Percentiles rank a stretch among this genome's conserved stretches.
phyloP scores from a whole-genome alignment of 2,113 vertebrate genomes.

The Cryptotis parvus region DNA sequence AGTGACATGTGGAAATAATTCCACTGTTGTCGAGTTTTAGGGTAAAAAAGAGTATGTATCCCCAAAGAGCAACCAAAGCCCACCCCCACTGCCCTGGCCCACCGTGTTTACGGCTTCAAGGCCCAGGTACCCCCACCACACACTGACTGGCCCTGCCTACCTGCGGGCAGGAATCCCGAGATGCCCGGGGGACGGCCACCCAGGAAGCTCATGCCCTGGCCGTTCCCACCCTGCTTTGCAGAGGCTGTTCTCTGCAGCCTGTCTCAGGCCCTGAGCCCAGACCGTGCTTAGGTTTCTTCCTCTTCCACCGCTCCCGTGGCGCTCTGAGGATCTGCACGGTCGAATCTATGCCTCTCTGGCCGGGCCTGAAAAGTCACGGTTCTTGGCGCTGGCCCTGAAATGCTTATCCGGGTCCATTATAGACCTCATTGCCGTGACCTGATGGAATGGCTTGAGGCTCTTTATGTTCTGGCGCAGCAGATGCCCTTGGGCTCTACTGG shows the following conservation, averaged over 20 bases:
- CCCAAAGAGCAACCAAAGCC: neutral
- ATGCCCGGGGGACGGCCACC: too few species aligned
- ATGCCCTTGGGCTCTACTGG: too few species aligned
- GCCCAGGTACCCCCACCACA: neutral
- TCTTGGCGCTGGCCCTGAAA: neutral
- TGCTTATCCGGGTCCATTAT: neutral
- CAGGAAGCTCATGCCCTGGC: too few species aligned
- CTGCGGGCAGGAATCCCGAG: too few species aligned
- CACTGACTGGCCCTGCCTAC: too few species aligned
- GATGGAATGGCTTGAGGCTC: too few species aligned
- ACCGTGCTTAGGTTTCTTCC: neutral
- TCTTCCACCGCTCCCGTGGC: rapidly evolving
- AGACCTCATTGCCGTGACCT: too few species aligned
- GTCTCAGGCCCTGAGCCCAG: neutral
- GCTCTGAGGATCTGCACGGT: neutral
- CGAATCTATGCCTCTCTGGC: neutral
- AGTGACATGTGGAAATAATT: neutral
- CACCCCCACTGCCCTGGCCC: rapidly evolving
- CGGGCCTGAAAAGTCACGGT: neutral
- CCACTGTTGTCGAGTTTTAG: neutral
- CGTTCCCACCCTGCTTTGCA: too few species aligned
- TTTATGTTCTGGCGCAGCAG: too few species aligned
- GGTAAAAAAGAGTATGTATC: neutral
- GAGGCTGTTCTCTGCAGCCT: too few species aligned
- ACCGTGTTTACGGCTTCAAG: neutral